Base-by-base conservation (phyloP, 2,888 invertebrate genomes). In the Loripinus fragilis region DNA sequence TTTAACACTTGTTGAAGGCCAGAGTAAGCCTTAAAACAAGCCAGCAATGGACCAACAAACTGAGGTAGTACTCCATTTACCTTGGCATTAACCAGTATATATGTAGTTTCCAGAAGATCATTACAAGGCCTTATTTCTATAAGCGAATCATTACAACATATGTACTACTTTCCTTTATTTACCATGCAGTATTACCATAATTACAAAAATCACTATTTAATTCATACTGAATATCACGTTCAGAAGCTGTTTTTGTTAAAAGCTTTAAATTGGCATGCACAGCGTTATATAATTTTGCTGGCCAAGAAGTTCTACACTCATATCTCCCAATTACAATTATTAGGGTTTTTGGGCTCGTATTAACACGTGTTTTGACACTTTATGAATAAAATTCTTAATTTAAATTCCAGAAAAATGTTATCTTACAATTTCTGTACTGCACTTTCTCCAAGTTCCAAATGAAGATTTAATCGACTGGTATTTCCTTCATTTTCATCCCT, bases 151-250 rank as follows among this genome's bases (percentile, higher is more conserved):
- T 41, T 41, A 41, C 67, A 67, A 25, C 42, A 41, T n/a, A 41
- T 41, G 28, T 42, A 67, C 23, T 42, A 23, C 38, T 41, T 67
- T 67, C 35, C 41, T 28, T 30, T 25, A 23, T 67, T 67, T 25
- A 67, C 28, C 38, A 41, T 67, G 23, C n/a, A 42, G 5, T 67
- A 30, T 68, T 5, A 30, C 48, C 48, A 23, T 28, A 15, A 48
- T 68, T 48, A 48, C 68, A 68, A 28, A 68, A 48, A 33, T 48
- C 68, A 68, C 48, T 48, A 48, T 23, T 68, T 7, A 48, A 68
- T 45, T 42, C 28, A 28, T 48, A 68, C 41, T 30, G 25, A 28
- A 68, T 25, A 15, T 48, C 33, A 15, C 1, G 20, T 23, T 38
- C 12, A 28, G 68, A 12, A 30, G 2, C n/a, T 45, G 7, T 17